Percentiles rank a stretch among this genome's conserved stretches.
Evolutionary conservation across 2,888 invertebrate species (phyloP).

Genomic region (Gortyna flavago): DNA sequence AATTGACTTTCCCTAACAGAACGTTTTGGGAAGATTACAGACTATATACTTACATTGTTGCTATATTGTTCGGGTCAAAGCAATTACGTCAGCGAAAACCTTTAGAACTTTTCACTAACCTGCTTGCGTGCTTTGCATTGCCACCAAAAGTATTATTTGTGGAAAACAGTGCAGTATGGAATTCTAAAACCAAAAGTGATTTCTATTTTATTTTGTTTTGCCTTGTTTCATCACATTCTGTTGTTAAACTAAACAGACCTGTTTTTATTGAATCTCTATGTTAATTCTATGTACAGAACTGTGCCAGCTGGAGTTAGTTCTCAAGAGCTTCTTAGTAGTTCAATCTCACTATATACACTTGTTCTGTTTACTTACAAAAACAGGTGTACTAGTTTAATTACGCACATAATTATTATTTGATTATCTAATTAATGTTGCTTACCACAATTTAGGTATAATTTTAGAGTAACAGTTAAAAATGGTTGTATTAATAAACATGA

Average conservation of each 20-base stretch:
- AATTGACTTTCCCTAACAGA: conserved; percentile 23
- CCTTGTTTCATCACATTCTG: too few species aligned
- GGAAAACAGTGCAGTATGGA: neutral
- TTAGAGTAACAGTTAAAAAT: too few species aligned
- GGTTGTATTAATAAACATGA: too few species aligned
- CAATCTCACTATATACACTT: neutral
- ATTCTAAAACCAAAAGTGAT: too few species aligned
- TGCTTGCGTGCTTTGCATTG: neutral
- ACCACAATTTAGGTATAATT: neutral
- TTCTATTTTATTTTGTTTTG: neutral
- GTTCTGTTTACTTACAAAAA: neutral
- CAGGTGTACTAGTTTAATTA: neutral
- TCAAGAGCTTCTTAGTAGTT: neutral
- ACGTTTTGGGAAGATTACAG: neutral
- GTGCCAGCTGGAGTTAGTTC: neutral
- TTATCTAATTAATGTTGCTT: neutral
- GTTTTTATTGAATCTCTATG: neutral
- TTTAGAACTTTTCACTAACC: neutral
- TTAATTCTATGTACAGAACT: too few species aligned
- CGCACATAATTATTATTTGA: too few species aligned
- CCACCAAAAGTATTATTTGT: neutral
- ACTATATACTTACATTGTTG: neutral
- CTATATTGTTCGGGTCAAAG: neutral
- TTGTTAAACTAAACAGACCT: neutral
- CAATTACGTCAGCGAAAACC: neutral